Conservation (phyloP, 2,888 invertebrate species). For the Watsonalla binaria region DNA sequence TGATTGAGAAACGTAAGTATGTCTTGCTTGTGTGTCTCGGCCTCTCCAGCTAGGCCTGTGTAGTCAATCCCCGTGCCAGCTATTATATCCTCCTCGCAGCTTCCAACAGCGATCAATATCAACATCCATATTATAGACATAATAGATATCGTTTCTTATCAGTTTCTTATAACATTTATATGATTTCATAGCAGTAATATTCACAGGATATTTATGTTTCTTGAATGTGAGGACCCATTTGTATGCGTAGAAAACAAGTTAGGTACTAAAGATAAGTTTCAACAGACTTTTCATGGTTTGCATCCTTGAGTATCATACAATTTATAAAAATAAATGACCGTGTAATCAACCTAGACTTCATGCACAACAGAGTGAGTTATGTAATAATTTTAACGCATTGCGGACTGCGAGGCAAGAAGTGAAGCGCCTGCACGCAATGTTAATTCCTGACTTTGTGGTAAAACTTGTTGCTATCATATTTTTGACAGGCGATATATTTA, state of each 20-base stretch:
- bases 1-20: slow-evolving; percentile 55
- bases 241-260: background rate
- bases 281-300: background rate
- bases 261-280: background rate
- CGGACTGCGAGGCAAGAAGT: background rate
- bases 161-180: slow-evolving; percentile 1
- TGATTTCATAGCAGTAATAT: slow-evolving; percentile 13
- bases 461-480: slow-evolving; percentile 42
- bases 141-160: background rate
- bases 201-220: slow-evolving; percentile 11
- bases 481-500: slow-evolving; percentile 32
- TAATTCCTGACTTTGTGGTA: slow-evolving; percentile 14
- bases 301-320: background rate
- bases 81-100: slow-evolving; percentile 10
- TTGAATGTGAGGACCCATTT: background rate
- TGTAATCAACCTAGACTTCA: slow-evolving; percentile 43
- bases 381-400: slow-evolving; percentile 5
- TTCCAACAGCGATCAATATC: background rate
- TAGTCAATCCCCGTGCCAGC: slow-evolving; percentile 50
- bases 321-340: slow-evolving; percentile 37
- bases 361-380: slow-evolving; percentile 14
- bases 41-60: slow-evolving; percentile 47
- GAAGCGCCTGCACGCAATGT: slow-evolving; percentile 31
- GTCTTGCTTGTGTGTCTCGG: slow-evolving; percentile 52
- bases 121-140: background rate